phyloP scores from a whole-genome alignment of 2,888 invertebrate species.

The Diplolepis rosae region DNA sequence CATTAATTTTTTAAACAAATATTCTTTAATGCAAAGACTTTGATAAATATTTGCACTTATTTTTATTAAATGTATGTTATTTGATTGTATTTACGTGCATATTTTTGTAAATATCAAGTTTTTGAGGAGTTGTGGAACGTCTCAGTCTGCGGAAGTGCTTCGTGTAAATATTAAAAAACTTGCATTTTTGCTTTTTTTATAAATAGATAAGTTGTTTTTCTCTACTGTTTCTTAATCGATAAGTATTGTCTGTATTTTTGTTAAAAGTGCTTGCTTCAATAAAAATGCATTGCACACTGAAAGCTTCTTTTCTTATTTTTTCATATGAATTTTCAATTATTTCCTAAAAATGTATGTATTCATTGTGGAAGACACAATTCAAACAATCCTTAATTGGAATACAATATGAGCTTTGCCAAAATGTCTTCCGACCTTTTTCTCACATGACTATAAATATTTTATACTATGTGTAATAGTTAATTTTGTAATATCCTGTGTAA shows the following conservation, averaged over 20 bases:
- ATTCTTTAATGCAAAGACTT: background rate
- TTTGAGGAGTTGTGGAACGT: background rate
- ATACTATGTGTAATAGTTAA: conserved; percentile 8
- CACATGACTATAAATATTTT: conserved; percentile 17
- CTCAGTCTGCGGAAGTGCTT: conserved; percentile 6
- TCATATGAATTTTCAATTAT: background rate
- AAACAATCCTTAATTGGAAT: conserved; percentile 11
- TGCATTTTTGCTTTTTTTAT: conserved; percentile 24
- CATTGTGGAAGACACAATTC: background rate
- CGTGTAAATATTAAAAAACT: conserved; percentile 24
- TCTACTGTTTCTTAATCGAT: conserved; percentile 28
- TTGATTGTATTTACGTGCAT: conserved; percentile 10
- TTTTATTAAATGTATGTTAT: conserved; percentile 2
- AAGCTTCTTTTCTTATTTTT: background rate
- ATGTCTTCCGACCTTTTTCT: conserved; percentile 18
- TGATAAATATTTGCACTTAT: conserved; percentile 1
- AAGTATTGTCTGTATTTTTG: conserved; percentile 26
- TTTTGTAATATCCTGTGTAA: conserved; percentile 20
- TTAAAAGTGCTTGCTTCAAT: conserved; percentile 30
- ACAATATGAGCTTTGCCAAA: conserved; percentile 15
- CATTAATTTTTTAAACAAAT: background rate
- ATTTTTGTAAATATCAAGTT: conserved; percentile 22
- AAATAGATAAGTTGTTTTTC: conserved; percentile 22
- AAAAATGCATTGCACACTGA: conserved; percentile 27
- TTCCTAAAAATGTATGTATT: background rate